Evolutionary conservation across 1,140 invertebrate genomes (phyloP).

Genomic region (Daktulosphaira vitifoliae): DNA sequence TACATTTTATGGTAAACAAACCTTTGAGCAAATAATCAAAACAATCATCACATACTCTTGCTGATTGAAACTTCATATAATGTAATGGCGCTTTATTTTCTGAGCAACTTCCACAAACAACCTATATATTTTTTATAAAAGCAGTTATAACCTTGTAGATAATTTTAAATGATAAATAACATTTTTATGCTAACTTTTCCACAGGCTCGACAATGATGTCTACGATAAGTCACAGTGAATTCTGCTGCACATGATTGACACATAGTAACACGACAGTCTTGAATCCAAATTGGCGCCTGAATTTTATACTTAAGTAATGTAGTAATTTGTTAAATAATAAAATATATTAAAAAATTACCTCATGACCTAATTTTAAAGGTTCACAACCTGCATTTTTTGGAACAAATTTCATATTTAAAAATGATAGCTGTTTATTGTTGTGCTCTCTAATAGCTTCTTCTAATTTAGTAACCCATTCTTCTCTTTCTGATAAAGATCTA

Average conservation of each 20-base stretch:
- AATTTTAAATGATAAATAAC: too few relatives aligned
- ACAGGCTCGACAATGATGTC: constrained; percentile 68
- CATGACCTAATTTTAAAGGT: constrained; percentile 19
- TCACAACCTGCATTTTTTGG: constrained; percentile 41
- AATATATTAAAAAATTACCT: neutral
- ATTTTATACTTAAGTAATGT: neutral
- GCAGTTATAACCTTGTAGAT: neutral
- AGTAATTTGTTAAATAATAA: neutral
- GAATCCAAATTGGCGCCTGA: constrained; percentile 58
- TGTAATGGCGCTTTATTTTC: constrained; percentile 57
- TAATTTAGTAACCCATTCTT: constrained; percentile 58
- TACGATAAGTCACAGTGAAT: constrained; percentile 62
- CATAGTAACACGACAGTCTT: constrained; percentile 58
- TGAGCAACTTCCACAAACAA: constrained; percentile 62
- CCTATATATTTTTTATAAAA: constrained; percentile 46
- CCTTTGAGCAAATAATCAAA: constrained; percentile 47
- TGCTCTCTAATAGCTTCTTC: constrained; percentile 56
- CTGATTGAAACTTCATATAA: constrained; percentile 53
- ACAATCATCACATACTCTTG: constrained; percentile 54
- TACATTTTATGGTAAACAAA: constrained; percentile 9
- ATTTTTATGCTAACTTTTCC: constrained; percentile 51
- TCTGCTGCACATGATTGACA: constrained; percentile 63
- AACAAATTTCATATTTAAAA: constrained; percentile 44
- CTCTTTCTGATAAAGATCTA: constrained; percentile 51
- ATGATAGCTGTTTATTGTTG: constrained; percentile 48